Conservation (phyloP, 2,797 vertebrate genomes). For the Cyprinodon diabolis region DNA sequence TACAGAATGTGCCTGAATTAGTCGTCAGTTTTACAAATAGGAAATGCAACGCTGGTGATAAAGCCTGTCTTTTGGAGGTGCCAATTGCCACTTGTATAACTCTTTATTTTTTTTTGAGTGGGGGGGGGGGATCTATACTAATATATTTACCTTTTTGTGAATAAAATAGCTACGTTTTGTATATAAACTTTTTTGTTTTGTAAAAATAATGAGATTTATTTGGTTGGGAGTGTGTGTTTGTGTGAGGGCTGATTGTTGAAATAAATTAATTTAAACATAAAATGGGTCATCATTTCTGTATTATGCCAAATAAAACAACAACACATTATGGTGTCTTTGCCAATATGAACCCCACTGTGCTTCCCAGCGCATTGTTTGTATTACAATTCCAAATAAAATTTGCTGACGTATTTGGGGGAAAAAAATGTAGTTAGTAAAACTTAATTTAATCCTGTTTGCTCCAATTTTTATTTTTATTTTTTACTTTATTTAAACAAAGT, state of each 20-base stretch:
- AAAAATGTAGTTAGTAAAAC: too few relatives aligned
- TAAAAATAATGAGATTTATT: conserved; percentile 38
- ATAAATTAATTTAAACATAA: conserved; percentile 64
- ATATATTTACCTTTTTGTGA: conserved; percentile 51
- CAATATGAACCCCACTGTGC: too few relatives aligned
- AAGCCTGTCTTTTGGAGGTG: conserved; percentile 64
- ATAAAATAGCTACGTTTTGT: conserved; percentile 60
- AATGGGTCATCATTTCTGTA: neutral
- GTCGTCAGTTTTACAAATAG: conserved; percentile 42
- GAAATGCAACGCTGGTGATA: conserved; percentile 50
- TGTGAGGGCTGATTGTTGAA: conserved; percentile 34
- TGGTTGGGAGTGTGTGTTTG: conserved; percentile 8
- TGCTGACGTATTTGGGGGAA: too few relatives aligned
- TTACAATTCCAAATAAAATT: neutral
- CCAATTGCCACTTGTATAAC: conserved; percentile 62
- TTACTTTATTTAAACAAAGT: too few relatives aligned
- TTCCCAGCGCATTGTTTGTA: neutral
- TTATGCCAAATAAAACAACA: neutral
- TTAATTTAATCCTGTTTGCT: too few relatives aligned
- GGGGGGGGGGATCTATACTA: conserved; percentile 14
- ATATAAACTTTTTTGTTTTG: conserved; percentile 55
- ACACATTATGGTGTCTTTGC: neutral
- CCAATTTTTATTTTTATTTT: too few relatives aligned
- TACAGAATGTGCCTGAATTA: conserved; percentile 67
- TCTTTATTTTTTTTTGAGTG: conserved; percentile 15